These are phyloP conservation scores for Thalassarche chlororhynchos DNA, from an alignment of 2,113 vertebrate genomes.

Conservation along the genomic window DNA sequence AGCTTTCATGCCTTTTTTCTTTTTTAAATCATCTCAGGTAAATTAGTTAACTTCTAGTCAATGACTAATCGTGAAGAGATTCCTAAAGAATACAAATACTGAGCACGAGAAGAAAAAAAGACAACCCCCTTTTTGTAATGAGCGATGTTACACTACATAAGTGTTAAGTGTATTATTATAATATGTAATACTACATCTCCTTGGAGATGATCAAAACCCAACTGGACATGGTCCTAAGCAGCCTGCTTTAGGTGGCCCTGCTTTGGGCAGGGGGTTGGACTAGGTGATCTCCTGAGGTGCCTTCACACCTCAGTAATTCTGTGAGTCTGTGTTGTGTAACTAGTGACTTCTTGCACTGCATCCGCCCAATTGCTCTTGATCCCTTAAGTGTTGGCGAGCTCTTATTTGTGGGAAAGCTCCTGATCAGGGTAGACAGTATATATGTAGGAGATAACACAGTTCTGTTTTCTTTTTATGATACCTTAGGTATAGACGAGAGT, in stretches of 20 bases:
- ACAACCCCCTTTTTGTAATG: neutral
- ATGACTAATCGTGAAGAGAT: neutral
- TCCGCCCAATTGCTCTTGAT: neutral
- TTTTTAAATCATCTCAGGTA: conserved; percentile 37
- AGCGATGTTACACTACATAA: neutral
- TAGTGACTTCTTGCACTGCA: neutral
- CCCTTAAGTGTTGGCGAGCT: neutral
- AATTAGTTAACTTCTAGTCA: neutral
- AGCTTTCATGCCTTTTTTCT: neutral
- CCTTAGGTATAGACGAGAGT: neutral
- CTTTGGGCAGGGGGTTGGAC: neutral
- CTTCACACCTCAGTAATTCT: neutral
- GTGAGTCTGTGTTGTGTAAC: neutral
- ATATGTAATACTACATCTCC: neutral
- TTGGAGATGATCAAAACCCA: neutral
- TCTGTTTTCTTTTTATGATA: neutral
- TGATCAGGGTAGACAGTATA: neutral
- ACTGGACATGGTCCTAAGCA: neutral
- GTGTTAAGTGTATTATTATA: neutral
- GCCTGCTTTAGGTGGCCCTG: neutral
- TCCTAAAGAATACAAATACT: neutral
- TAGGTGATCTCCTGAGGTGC: neutral
- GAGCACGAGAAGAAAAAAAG: neutral
- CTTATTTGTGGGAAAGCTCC: neutral
- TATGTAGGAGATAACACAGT: neutral